These are phyloP conservation scores for Heliconius charithonia DNA, from an alignment of 2,888 invertebrate genomes.

Conservation along the genomic window DNA sequence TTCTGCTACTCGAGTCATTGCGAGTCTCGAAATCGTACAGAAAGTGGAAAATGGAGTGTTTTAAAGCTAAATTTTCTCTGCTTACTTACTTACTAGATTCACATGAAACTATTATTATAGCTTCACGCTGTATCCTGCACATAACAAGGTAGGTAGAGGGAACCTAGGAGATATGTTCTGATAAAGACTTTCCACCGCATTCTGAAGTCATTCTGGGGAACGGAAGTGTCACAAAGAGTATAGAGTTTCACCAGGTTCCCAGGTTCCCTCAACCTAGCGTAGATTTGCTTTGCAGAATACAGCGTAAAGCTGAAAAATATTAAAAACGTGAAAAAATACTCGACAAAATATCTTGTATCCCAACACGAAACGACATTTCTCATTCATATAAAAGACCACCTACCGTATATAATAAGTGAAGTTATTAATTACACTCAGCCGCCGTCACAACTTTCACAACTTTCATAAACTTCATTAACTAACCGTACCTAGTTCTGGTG, in stretches of 20 bases:
- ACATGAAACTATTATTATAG: neutral
- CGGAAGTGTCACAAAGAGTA: too few species aligned
- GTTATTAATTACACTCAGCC: slow-evolving; percentile 1
- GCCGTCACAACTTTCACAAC: slow-evolving; percentile 38
- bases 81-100: too few species aligned
- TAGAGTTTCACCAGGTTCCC: too few species aligned
- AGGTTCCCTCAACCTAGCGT: too few species aligned
- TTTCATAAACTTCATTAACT: slow-evolving; percentile 55
- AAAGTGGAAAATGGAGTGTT: neutral
- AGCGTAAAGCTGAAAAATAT: neutral
- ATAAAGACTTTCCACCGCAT: too few species aligned
- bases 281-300: neutral
- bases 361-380: neutral
- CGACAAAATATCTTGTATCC: neutral
- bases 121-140: neutral
- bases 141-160: neutral
- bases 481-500: slow-evolving; percentile 27
- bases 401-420: neutral
- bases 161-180: too few species aligned
- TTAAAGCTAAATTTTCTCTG: neutral
- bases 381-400: neutral
- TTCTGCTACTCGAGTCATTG: neutral
- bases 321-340: neutral
- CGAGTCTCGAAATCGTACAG: neutral
- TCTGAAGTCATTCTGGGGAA: too few species aligned